A percentile compares a stretch with the other conserved stretches of the same genome.
Evolutionary conservation across 2,113 vertebrate species (phyloP).

Genomic region (Eurypyga helias): DNA sequence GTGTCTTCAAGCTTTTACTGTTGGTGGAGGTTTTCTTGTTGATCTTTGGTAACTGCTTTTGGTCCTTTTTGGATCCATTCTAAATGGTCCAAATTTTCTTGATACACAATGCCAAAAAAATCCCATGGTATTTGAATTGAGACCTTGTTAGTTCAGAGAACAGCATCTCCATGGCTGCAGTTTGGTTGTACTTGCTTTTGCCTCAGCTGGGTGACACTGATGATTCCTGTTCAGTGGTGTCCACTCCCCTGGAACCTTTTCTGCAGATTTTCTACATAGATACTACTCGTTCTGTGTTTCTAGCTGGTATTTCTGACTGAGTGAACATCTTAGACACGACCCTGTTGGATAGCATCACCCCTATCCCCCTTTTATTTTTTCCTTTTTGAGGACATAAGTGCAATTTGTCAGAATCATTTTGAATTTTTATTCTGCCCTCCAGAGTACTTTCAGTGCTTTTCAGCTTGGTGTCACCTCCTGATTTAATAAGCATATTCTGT

Average conservation of each 20-base stretch:
- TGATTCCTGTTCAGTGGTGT: background rate
- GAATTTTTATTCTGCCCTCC: background rate
- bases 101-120: background rate
- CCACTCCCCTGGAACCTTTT: background rate
- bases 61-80: background rate
- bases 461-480: constrained; percentile 25
- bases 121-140: fast-evolving
- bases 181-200: background rate
- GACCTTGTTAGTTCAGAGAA: background rate
- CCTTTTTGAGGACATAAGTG: background rate
- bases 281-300: background rate
- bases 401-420: background rate
- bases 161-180: background rate
- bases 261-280: background rate
- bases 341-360: background rate
- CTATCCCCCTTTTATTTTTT: too few relatives aligned
- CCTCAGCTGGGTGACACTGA: background rate
- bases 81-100: background rate
- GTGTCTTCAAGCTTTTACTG: fast-evolving
- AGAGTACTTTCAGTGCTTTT: background rate
- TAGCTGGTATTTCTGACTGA: background rate
- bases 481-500: background rate
- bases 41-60: background rate
- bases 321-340: background rate
- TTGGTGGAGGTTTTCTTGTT: background rate